Conservation (phyloP, 1,140 invertebrate genomes). For the Littorina saxatilis region DNA sequence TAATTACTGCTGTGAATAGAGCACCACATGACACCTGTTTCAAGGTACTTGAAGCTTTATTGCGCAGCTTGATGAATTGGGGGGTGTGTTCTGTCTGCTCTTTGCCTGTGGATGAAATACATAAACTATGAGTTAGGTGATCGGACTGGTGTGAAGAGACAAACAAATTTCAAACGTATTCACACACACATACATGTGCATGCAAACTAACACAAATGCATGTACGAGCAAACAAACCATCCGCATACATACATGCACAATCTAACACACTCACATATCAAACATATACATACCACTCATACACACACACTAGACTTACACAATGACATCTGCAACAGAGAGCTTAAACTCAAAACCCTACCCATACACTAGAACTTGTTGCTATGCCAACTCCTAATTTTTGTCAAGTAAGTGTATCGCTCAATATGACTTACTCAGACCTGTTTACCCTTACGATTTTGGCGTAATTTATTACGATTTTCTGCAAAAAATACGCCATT, state of each 20-base stretch:
- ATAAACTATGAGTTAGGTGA: neutral
- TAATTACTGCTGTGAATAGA: constrained; percentile 48
- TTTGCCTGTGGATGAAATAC: neutral
- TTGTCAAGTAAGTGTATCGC: too few species aligned
- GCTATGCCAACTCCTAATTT: too few species aligned
- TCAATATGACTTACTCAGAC: too few species aligned
- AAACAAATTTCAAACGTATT: neutral
- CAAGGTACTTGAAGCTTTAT: neutral
- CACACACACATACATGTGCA: neutral
- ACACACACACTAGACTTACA: too few species aligned
- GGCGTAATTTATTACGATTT: too few species aligned
- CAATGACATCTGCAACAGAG: too few species aligned
- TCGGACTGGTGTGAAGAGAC: neutral
- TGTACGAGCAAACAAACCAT: neutral
- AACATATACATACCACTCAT: too few species aligned
- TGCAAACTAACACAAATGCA: neutral
- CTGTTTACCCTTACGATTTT: too few species aligned
- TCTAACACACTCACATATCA: neutral
- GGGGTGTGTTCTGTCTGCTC: neutral
- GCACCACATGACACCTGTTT: constrained; percentile 39
- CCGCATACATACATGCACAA: neutral
- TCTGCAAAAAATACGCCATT: too few species aligned
- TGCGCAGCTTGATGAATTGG: neutral
- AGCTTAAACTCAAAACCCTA: too few species aligned
- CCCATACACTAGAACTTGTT: too few species aligned